Conservation (phyloP, 2,113 vertebrate species). For the human region GRCh38 chr5:71175501-71176000, state of each 20-base stretch:
- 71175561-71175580: neutral
- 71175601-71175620: neutral
- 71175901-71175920: neutral
- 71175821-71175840: neutral
- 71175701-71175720: neutral
- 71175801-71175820: neutral
- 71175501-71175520: neutral
- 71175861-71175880: neutral
- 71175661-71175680: neutral
- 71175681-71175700: neutral
- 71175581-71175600: neutral
- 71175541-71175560: neutral
- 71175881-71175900: neutral
- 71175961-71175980: neutral
- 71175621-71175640: neutral
- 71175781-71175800: neutral
- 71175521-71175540: neutral
- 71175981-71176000: neutral
- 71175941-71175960: neutral
- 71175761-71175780: neutral
- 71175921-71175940: neutral
- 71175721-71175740: neutral
- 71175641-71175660: neutral
- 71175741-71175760: neutral
- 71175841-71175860: neutral